Base-by-base conservation (phyloP, 2,113 vertebrate species). In the Macrotis lagotis region DNA sequence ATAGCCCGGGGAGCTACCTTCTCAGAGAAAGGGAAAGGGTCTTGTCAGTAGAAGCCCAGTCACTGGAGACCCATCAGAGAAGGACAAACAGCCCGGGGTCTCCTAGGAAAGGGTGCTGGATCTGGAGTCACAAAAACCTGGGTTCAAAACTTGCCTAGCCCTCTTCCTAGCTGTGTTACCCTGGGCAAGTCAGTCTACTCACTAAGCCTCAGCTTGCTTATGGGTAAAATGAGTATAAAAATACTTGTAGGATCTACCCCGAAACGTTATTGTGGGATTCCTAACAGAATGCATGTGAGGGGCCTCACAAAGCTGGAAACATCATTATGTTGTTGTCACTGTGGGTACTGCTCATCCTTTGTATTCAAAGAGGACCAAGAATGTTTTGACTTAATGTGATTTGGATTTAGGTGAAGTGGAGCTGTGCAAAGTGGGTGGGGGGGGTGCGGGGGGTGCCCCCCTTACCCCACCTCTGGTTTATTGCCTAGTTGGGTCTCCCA, bases 1-100 rank as follows among this genome's bases (percentile, higher is more conserved):
- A 44, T 9, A 22, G n/a, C 2, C 66, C n/a, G 24, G 19, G 2
- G 14, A 6, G 0, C 14, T 31, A 5, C 16, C 2, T 7, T n/a
- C n/a, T 19, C 31, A 66, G 3, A 37, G 16, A 74, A 83, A 19
- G 66, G 1, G n/a, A 44, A 83, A 44, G 19, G 66, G 10, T 6
- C n/a, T 83, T 44, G 19, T 83, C n/a, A 44, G n/a, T 19, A 24
- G 44, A n/a, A 44, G 66, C 66, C 66, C 44, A 74, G 66, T 31
- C 55, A 31, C 2, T 14, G 12, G 28, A 31, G 11, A 66, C 31
- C 28, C 55, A 37, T 37, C 55, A 66, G 4, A 55, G 26, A 59
- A 59, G 26, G 55, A 31, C 55, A 37, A 66, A 31, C 55, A 59
- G 55, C 31, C 19, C 2, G 59, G 31, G 37, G 59, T n/a, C 59